Base-by-base conservation (phyloP, 2,797 vertebrate species). In the Sebastes glaucus region DNA sequence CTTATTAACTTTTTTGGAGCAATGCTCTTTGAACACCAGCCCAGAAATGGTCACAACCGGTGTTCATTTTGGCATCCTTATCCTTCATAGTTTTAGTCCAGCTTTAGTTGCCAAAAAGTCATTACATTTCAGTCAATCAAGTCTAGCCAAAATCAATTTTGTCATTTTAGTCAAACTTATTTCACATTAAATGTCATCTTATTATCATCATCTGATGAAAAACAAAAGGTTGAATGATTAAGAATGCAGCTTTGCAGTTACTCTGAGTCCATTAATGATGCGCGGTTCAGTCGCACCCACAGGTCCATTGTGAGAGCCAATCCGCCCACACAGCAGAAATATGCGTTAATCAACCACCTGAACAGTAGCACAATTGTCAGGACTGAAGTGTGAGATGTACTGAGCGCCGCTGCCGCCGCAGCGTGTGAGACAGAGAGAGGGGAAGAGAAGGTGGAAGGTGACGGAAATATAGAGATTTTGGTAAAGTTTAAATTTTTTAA, bases 1-100 rank as follows among this genome's bases (percentile, higher is more conserved):
- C 0, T 0, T 1, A 16, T 23, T 20, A 27, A 6, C 1, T 10
- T 25, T 46, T 66, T 8, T 57, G 4, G 20, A 32, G 6, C 4
- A 30, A 60, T 30, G 25, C 33, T 56, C 38, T 20, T 5, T 59
- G 22, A 27, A 35, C 11, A 49, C 6, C 20, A 33, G 46, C 46
- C 46, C 46, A 52, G 18, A 52, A n/a, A 2, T 52, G n/a, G 52
- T 53, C 52, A 53, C 52, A 53, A 22, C n/a, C 4, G 5, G 10
- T 22, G 52, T 53, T 53, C 52, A 53, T 53, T 53, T 53, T 53
- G 52, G 46, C 46, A 53, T 53, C 8, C n/a, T 53, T n/a, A 22
- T 53, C 20, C 9, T 53, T n/a, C 20, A 49, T 22, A 53, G 49
- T 53, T 53, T 22, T 53, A 53, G 52, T 53, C 52, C 46, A 52